These are phyloP conservation scores for Parazoanthus atlanticus DNA, from an alignment of 92 coral and sea anemone genomes.

Conservation along the genomic window DNA sequence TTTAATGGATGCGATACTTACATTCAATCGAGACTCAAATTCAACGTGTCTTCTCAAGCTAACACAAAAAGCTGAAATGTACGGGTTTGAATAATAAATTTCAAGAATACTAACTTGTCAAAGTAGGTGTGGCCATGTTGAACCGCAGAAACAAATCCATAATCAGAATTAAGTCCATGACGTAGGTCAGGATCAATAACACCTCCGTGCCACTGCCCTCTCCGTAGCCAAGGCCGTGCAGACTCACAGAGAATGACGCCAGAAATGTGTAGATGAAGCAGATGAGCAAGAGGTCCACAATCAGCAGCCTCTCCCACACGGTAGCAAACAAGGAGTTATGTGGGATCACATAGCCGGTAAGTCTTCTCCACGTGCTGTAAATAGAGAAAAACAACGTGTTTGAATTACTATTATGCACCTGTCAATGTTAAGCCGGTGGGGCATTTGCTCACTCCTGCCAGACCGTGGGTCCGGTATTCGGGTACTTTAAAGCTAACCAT, in stretches of 20 bases:
- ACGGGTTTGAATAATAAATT: not conserved
- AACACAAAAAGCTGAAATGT: not conserved
- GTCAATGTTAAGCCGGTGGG: too few species aligned
- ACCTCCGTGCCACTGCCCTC: conserved; percentile 39
- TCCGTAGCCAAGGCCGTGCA: conserved; percentile 77
- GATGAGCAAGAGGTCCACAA: conserved; percentile 61
- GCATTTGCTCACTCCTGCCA: too few species aligned
- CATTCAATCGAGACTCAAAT: not conserved
- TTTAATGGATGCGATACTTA: not conserved
- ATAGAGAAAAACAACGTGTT: not conserved
- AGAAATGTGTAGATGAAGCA: conserved; percentile 76
- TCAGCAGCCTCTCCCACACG: conserved; percentile 77
- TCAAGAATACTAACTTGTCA: conserved; percentile 51
- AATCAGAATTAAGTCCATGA: conserved; percentile 68
- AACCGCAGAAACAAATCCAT: conserved; percentile 76
- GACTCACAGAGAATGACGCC: conserved; percentile 81
- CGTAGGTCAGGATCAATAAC: conserved; percentile 63
- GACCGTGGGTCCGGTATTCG: too few species aligned
- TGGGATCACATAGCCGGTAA: conserved; percentile 58
- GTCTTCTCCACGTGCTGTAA: conserved; percentile 32
- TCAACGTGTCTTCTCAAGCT: not conserved
- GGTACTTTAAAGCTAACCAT: too few species aligned
- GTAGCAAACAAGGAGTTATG: conserved; percentile 67
- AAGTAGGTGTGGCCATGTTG: conserved; percentile 73
- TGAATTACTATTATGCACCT: too few species aligned